Conservation (phyloP, 1,140 invertebrate genomes). For the Dendroctonus valens region DNA sequence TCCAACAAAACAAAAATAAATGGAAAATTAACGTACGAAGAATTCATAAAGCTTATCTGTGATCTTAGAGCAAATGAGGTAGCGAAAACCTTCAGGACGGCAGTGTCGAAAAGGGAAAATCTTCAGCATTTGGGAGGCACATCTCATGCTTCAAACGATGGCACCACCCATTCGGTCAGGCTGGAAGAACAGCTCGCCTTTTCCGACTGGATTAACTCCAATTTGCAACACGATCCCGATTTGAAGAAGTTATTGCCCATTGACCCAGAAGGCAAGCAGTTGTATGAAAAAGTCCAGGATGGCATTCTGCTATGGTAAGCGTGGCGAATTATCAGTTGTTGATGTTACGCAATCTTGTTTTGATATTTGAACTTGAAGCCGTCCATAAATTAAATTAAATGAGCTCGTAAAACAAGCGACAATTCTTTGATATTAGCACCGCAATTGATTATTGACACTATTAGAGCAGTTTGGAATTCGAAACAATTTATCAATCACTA, state of each 20-base stretch:
- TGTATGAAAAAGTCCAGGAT: conserved; percentile 94
- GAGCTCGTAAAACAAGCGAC: too few relatives aligned
- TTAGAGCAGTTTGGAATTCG: too few relatives aligned
- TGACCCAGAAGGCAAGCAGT: conserved; percentile 79
- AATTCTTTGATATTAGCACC: too few relatives aligned
- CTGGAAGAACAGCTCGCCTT: conserved; percentile 98
- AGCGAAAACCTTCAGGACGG: conserved; percentile 85
- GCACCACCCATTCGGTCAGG: conserved; percentile 89
- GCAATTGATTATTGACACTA: too few relatives aligned
- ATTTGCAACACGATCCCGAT: conserved; percentile 85
- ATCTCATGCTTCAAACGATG: conserved; percentile 91
- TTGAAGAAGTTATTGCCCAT: conserved; percentile 89
- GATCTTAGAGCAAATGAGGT: conserved; percentile 89
- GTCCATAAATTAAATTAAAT: too few relatives aligned
- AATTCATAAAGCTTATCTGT: conserved; percentile 88
- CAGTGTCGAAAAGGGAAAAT: conserved; percentile 91
- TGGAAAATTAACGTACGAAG: conserved; percentile 75
- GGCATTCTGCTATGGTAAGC: conserved; percentile 93
- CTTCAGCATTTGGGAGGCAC: conserved; percentile 90
- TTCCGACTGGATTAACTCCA: conserved; percentile 97
- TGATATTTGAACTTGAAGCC: too few relatives aligned
- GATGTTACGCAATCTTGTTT: too few relatives aligned
- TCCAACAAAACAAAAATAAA: conserved; percentile 67
- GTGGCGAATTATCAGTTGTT: too few relatives aligned
- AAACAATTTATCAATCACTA: too few relatives aligned